Evolutionary conservation across 37 sponge, comb jelly and placozoan genomes (phyloP), one percentile per base, ranked within the genome.

Genomic region (Amphimedon queenslandica): DNA sequence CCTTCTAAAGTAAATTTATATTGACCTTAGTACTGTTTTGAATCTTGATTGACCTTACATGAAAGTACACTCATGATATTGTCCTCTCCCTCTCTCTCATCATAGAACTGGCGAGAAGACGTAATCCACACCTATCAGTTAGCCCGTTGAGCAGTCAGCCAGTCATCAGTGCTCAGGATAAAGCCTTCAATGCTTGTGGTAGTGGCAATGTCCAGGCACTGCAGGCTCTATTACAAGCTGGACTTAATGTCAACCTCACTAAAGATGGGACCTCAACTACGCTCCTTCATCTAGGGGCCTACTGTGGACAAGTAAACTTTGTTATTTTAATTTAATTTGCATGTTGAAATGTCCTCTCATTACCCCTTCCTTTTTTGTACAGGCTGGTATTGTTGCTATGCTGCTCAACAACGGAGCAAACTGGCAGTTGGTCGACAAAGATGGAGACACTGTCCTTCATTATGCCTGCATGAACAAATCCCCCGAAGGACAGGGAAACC

Each of bases 381-480:
- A 90, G 91, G 24, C 67, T 8, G 30, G 34, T n/a, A 63, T 77
- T 33, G 75, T 81, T 30, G 20, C 41, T 21, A 77, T 42, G 42
- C 82, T 90, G 29, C 61, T 90, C 34, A 41, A 55, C 21, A 67
- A 64, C 2, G 82, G 82, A 4, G 91, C 91, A 39, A 58, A 85
- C 65, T 43, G 67, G 60, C 40, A 73, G 40, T 37, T 53, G 16
- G 55, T 43, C 21, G 91, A 90, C 79, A 77, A 40, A 2, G 91
- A 85, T 36, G 69, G 77, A 1, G 91, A 90, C 75, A 74, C 87
- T 24, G 75, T 82, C 39, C 74, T 90, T 47, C 91, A 90, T 35
- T 85, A 82, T 81, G 86, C 87, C 37, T 90, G 91, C 72, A 85
- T 90, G 83, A 90, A 85, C 55, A 79, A 67, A 37, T 57, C 77